Evolutionary conservation across 2,113 vertebrate species (phyloP), one percentile per base, ranked within the genome.

Genomic region (Arothron firmamentum): DNA sequence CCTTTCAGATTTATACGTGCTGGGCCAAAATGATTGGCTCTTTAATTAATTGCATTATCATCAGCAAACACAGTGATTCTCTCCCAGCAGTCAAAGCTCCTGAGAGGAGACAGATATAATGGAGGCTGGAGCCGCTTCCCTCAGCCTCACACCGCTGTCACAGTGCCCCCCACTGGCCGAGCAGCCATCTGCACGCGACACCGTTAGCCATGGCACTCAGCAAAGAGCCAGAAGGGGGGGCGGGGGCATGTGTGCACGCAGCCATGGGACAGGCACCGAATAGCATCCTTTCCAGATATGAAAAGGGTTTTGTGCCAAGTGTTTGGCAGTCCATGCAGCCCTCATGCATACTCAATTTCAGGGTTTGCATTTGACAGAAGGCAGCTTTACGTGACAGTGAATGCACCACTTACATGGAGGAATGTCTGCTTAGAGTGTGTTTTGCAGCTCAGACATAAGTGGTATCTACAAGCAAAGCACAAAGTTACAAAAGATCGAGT

Each of bases 11-110:
- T 50, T 70, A 74, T 78, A 85, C 52, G 65, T 77, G 80, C n/a
- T n/a, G 15, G 81, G 80, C 83, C 73, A 83, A 85, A 86, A 80
- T 85, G 82, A 88, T 88, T 87, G 85, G 79, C 79, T 85, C 79
- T 83, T 86, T 86, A 87, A 88, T 85, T 85, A 87, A 88, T 88
- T 86, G 83, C 84, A 88, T 85, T 87, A 88, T 87, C 87, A 84
- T 87, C 84, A 80, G 84, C 85, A 87, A 88, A 88, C 85, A 87
- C 85, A 84, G 81, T 75, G 84, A 84, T 85, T 87, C 84, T 82
- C 80, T 80, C 70, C 69, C 68, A 58, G 67, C 70, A 57, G 17
- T 72, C 69, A 85, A 87, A 81, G 82, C 85, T 86, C 83, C 85
- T 81, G 87, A 86, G 83, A 84, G 63, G 80, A 83, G 71, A 61